Percentiles rank a stretch among this genome's conserved stretches.
These are phyloP conservation scores for Odocoileus virginianus DNA, from an alignment of 2,113 vertebrate genomes.

Conservation along the genomic window DNA sequence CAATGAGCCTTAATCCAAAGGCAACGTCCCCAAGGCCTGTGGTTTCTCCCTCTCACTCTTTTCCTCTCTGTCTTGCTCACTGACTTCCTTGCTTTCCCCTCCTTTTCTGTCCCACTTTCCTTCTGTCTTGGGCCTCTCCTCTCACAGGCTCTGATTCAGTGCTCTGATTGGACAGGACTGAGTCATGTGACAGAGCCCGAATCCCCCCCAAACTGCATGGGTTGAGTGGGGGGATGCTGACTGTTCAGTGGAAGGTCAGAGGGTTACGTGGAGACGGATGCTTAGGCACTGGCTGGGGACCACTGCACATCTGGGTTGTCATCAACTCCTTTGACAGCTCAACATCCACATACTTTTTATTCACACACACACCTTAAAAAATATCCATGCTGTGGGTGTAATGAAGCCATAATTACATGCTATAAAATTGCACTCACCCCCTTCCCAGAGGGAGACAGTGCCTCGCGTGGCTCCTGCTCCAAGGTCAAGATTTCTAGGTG, in stretches of 20 bases:
- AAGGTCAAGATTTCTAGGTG: not conserved
- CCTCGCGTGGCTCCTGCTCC: not conserved
- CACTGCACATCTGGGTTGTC: not conserved
- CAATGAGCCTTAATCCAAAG: not conserved
- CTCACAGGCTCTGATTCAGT: not conserved
- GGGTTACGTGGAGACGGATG: not conserved
- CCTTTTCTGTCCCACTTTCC: not conserved
- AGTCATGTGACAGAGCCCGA: not conserved
- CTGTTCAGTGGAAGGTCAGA: not conserved
- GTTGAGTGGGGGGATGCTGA: not conserved
- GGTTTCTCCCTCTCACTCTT: not conserved
- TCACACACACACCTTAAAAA: not conserved
- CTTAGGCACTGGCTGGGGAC: not conserved
- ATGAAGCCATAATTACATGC: not conserved
- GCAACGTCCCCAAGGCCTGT: not conserved
- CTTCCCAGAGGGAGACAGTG: not conserved
- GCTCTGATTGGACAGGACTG: not conserved
- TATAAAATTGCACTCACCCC: not conserved
- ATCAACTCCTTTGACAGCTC: not conserved
- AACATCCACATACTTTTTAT: not conserved
- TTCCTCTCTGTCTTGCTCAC: not conserved
- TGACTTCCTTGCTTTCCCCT: not conserved
- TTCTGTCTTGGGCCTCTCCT: not conserved
- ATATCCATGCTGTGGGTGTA: too few species aligned
- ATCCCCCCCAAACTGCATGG: not conserved